Base-by-base conservation (phyloP, 2,888 invertebrate species). In the Drosophila ustulata region DNA sequence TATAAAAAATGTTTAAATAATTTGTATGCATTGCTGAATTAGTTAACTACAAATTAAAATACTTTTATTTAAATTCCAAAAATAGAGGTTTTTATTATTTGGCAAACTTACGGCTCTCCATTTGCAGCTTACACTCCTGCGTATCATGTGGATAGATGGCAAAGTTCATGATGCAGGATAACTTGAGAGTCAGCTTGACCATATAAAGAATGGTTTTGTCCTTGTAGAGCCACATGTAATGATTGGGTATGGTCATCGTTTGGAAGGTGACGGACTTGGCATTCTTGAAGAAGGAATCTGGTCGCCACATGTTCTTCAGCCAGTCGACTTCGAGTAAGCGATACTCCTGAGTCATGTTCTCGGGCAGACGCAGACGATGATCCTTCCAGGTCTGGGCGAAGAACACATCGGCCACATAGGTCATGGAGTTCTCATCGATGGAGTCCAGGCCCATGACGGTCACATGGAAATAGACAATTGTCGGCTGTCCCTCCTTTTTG, bases 391-490 rank as follows among this genome's bases (percentile, higher is more conserved):
- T 97, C 93, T 98, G 98, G 9, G 97, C 97, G 91, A 97, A 97
- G 92, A 97, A 98, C 90, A 97, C 97, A 89, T 97, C 97, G 0
- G 97, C 97, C 1, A 97, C 97, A 84, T 97, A 97, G 0, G 97
- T 97, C 98, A 98, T 98, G 4, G 98, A 98, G 83, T 96, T 97
- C 92, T 98, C 98, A 90, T 98, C 98, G 75, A 98, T 98, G 41
- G 98, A 98, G 93, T 98, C 98, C 74, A 98, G 93, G 0, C 98
- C 98, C 97, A 98, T 97, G 41, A 98, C 98, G 0, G 98, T 98
- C 37, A 98, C 97, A 90, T 98, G 98, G 93, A 98, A 98, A 92
- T 96, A 96, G 32, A 98, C 98, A 6, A 95, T 95, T 1, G 98
- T 98, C 0, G 98, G 96, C 89, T 96, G 95, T 13, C 97, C 97